Evolutionary conservation across 1,140 invertebrate genomes (phyloP).

Genomic region (Catajapyx aquilonaris): DNA sequence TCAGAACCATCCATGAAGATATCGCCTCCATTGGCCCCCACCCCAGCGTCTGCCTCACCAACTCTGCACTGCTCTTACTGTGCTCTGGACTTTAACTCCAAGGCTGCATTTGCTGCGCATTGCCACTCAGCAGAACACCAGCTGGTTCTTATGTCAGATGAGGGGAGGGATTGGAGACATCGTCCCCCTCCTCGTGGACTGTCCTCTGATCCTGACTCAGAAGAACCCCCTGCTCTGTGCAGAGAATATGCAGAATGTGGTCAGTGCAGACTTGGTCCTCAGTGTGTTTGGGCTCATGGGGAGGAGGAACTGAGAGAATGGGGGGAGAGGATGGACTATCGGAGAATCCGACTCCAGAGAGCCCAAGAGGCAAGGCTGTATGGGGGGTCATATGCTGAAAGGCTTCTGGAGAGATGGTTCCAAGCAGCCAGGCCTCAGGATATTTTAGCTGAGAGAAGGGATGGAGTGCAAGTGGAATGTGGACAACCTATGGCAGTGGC

Average conservation of each 20-base stretch:
- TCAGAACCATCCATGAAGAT: too few species aligned
- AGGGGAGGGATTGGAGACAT: slow-evolving; percentile 44
- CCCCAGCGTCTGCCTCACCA: too few species aligned
- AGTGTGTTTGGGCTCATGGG: slow-evolving; percentile 55
- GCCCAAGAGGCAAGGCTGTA: slow-evolving; percentile 42
- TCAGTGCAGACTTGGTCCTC: slow-evolving; percentile 39
- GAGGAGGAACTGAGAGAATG: slow-evolving; percentile 48
- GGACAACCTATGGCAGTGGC: slow-evolving; percentile 36
- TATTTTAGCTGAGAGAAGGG: slow-evolving; percentile 32
- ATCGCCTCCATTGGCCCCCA: too few species aligned
- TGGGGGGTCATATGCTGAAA: slow-evolving; percentile 40
- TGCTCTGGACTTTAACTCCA: slow-evolving; percentile 31
- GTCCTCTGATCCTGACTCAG: slow-evolving; percentile 23
- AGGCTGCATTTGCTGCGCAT: slow-evolving; percentile 35
- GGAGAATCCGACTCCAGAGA: slow-evolving; percentile 35
- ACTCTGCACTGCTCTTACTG: slow-evolving; percentile 45
- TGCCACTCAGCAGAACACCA: slow-evolving; percentile 42
- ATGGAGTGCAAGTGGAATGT: slow-evolving; percentile 34
- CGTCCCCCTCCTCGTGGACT: slow-evolving; percentile 41
- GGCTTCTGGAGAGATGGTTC: slow-evolving; percentile 38
- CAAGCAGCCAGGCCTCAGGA: slow-evolving; percentile 30
- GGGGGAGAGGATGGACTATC: slow-evolving; percentile 45
- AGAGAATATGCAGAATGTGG: slow-evolving; percentile 27
- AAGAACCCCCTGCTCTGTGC: slow-evolving; percentile 33
- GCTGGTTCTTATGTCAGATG: slow-evolving; percentile 44